These are phyloP conservation scores for Mus spretus DNA, from an alignment of 2,797 vertebrate species.

Conservation along the genomic window DNA sequence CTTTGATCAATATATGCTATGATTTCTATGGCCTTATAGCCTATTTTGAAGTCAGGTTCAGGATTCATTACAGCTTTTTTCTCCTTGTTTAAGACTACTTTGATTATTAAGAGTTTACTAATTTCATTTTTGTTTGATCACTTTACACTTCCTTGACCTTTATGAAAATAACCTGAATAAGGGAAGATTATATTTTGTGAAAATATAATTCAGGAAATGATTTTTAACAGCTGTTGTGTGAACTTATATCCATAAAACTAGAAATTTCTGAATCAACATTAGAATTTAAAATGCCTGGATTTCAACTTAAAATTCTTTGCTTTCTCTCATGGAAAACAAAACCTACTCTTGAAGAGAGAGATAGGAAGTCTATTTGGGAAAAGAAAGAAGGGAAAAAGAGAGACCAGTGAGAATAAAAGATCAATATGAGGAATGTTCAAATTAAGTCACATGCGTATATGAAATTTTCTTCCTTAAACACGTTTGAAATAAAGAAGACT, in stretches of 20 bases:
- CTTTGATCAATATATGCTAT: background rate
- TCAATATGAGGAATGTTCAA: background rate
- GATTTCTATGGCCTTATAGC: background rate
- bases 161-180: constrained; percentile 5
- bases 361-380: background rate
- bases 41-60: background rate
- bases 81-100: background rate
- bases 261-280: background rate
- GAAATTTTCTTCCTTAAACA: background rate
- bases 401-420: too few relatives aligned
- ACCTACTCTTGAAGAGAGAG: background rate
- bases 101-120: background rate
- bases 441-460: background rate
- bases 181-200: background rate
- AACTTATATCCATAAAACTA: background rate
- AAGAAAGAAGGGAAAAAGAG: background rate
- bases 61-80: background rate
- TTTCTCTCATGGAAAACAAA: background rate
- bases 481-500: constrained; percentile 19
- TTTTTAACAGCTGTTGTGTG: background rate
- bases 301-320: background rate
- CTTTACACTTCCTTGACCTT: constrained; percentile 39
- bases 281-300: background rate
- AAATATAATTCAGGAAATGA: background rate
- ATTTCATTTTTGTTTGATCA: background rate